Evolutionary conservation across 2,113 vertebrate genomes (phyloP).

Genomic region (Aptenodytes patagonicus): DNA sequence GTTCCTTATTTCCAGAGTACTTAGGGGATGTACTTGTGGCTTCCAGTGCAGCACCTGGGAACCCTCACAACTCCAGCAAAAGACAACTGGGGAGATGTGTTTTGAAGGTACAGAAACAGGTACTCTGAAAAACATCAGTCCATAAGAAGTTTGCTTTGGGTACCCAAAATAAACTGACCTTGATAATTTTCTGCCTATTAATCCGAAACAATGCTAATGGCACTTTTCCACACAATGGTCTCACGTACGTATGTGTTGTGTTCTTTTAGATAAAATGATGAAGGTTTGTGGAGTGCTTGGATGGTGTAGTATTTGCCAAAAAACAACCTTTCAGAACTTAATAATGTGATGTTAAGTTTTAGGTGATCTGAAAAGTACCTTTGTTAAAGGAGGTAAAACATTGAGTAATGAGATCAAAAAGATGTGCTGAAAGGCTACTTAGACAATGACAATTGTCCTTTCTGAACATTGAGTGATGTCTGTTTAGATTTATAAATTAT

Average conservation of each 20-base stretch:
- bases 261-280: background rate
- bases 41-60: background rate
- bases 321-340: background rate
- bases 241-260: too few species aligned
- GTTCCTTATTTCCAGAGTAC: background rate
- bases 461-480: background rate
- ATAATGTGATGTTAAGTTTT: background rate
- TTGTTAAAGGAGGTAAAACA: background rate
- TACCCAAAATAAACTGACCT: background rate
- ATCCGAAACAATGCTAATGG: background rate
- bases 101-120: background rate
- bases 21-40: background rate
- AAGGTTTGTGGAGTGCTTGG: background rate
- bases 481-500: background rate
- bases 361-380: background rate
- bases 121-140: background rate
- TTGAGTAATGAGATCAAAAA: background rate
- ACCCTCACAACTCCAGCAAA: background rate
- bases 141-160: background rate
- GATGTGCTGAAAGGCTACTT: background rate
- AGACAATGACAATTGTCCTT: background rate
- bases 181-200: background rate
- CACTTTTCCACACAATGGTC: background rate
- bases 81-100: background rate
- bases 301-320: background rate